Percentiles rank a stretch among this genome's conserved stretches.
Conservation (phyloP, 1,140 invertebrate species). For the Zaprionus ornatus region DNA sequence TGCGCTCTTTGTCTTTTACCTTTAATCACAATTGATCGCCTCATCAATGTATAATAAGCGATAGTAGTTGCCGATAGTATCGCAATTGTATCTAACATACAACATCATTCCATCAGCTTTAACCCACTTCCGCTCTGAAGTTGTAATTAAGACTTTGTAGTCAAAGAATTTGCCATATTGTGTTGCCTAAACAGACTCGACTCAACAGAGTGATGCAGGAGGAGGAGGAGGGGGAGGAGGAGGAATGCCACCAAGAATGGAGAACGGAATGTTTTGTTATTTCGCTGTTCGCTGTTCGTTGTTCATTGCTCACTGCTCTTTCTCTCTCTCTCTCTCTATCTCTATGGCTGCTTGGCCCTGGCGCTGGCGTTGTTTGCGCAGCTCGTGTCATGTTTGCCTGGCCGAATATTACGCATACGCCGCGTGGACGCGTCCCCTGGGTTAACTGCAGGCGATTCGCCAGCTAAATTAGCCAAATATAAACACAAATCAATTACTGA, state of each 20-base stretch:
- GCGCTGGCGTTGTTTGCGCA: background rate
- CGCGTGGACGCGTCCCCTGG: slow-evolving; percentile 9
- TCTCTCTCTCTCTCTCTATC: background rate
- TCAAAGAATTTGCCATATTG: background rate
- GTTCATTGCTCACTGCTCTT: background rate
- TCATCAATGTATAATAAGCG: background rate
- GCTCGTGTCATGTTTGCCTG: slow-evolving; percentile 9
- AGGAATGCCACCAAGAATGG: background rate
- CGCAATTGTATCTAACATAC: background rate
- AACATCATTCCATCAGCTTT: background rate
- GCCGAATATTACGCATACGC: slow-evolving; percentile 41
- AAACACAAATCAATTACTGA: slow-evolving; percentile 43
- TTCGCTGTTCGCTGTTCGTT: background rate
- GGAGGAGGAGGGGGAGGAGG: background rate
- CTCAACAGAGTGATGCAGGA: background rate
- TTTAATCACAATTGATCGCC: background rate
- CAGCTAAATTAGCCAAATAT: slow-evolving; percentile 43
- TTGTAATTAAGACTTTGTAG: background rate
- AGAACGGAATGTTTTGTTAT: background rate
- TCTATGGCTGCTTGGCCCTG: background rate
- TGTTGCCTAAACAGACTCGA: background rate
- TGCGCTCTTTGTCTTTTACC: slow-evolving; percentile 5
- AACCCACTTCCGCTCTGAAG: background rate
- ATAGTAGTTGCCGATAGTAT: background rate
- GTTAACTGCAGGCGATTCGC: slow-evolving; percentile 34